Conservation (phyloP, 2,888 invertebrate genomes). For the Capitulum mitella region DNA sequence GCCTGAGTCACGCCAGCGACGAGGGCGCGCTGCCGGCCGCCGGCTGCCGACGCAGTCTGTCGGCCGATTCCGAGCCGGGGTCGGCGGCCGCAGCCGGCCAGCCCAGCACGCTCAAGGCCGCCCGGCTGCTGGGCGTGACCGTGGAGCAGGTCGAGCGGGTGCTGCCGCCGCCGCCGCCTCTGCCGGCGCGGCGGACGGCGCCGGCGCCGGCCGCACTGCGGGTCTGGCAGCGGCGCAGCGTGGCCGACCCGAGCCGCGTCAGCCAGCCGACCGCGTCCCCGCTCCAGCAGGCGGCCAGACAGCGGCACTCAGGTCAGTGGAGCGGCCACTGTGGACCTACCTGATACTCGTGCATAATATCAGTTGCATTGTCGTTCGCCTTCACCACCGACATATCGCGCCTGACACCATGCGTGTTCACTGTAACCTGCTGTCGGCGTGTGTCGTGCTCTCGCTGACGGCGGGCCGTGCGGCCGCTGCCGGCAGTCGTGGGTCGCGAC, state of each 20-base stretch:
- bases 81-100: not conserved
- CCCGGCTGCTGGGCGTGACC: slow-evolving; percentile 2
- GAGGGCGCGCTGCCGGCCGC: not conserved
- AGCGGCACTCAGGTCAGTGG: not conserved
- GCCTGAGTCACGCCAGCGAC: not conserved
- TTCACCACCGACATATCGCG: no score
- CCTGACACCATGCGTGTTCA: no score
- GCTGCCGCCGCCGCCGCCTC: not conserved
- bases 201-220: slow-evolving; percentile 23
- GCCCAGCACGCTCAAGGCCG: not conserved
- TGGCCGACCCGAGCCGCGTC: slow-evolving; percentile 25
- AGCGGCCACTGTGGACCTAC: no score
- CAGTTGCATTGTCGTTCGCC: no score
- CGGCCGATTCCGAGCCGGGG: not conserved
- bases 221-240: slow-evolving; percentile 25
- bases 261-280: not conserved
- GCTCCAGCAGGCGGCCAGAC: slow-evolving; percentile 13
- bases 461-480: not conserved
- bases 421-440: no score
- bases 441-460: no score
- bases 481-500: slow-evolving; percentile 1
- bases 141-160: slow-evolving; percentile 9
- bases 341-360: no score
- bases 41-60: not conserved
- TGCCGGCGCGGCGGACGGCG: not conserved